Conservation (phyloP, 2,888 invertebrate species). For the Pantelozetes paolii region DNA sequence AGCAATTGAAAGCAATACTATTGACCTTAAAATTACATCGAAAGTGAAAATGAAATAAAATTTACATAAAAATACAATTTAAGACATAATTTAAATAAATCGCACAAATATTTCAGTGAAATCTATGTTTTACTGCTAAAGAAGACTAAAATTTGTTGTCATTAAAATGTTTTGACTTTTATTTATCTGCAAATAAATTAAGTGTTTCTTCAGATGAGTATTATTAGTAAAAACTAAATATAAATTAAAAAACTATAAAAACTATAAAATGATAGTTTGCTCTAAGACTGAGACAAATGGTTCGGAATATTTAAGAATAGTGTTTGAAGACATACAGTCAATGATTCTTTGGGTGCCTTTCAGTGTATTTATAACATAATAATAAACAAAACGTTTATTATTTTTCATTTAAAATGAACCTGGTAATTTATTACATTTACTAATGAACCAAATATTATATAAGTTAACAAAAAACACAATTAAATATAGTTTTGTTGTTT, state of each 20-base stretch:
- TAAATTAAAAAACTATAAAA: no score
- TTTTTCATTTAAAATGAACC: neutral
- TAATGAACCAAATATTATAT: constrained; percentile 1
- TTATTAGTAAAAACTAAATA: no score
- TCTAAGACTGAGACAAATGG: no score
- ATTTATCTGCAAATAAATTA: neutral
- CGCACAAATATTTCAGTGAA: neutral
- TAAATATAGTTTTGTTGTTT: neutral
- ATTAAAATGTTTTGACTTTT: neutral
- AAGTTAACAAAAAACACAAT: neutral
- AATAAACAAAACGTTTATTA: no score
- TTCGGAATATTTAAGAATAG: no score
- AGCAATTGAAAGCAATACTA: neutral
- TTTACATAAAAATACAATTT: constrained; percentile 22
- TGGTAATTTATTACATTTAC: neutral
- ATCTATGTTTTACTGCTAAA: neutral
- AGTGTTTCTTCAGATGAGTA: no score
- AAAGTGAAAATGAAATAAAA: neutral
- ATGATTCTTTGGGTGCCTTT: no score
- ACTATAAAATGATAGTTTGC: no score
- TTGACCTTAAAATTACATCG: constrained; percentile 2
- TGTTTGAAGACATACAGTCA: no score
- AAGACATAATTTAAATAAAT: neutral
- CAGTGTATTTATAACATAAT: no score
- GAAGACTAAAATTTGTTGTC: neutral